Base-by-base conservation (phyloP, 2,797 vertebrate genomes). In the Hozukius guyotensis region DNA sequence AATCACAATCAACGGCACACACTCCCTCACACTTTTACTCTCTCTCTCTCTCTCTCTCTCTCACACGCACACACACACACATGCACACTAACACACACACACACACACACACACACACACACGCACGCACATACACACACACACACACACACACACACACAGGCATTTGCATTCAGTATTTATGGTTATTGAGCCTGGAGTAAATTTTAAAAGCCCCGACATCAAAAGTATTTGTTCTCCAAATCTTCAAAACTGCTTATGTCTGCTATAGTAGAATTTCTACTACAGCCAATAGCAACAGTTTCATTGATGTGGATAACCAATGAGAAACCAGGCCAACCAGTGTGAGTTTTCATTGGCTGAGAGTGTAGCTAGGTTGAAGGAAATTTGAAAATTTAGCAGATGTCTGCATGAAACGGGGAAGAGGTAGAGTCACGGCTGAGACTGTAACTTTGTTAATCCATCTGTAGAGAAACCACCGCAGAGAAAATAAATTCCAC, bases 251-350 rank as follows among this genome's bases (percentile, higher is more conserved):
- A 92, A 93, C 78, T 87, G 92, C 92, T 92, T 91, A 93, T 87
- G 87, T 92, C 88, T 89, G 89, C 88, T 62, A 74, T 32, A 89
- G 91, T 36, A 87, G 68, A 87, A 83, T 75, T 78, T 77, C 73
- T 84, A 89, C 87, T 87, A 85, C 85, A 72, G 4, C 93, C 92
- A 94, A 93, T 93, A 16, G 72, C 1, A 63, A 76, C 8, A 0
- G 34, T 84, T 71, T 73, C 90, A 93, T 93, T 94, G 92, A 94
- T 91, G 90, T 90, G 77, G 56, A 18, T 4, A 79, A 13, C 94
- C 91, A 94, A 94, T 94, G 68, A 88, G 90, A 95, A 94, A 94
- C 65, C 89, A 92, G 94, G 92, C 89, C 93, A 95, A 87, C 53
- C 57, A 24, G 31, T 10, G 66, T 59, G 84, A 81, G 82, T 89